Evolutionary conservation across 2,113 vertebrate species (phyloP), one percentile per base, ranked within the genome.

Genomic region (Pluvialis apricaria): DNA sequence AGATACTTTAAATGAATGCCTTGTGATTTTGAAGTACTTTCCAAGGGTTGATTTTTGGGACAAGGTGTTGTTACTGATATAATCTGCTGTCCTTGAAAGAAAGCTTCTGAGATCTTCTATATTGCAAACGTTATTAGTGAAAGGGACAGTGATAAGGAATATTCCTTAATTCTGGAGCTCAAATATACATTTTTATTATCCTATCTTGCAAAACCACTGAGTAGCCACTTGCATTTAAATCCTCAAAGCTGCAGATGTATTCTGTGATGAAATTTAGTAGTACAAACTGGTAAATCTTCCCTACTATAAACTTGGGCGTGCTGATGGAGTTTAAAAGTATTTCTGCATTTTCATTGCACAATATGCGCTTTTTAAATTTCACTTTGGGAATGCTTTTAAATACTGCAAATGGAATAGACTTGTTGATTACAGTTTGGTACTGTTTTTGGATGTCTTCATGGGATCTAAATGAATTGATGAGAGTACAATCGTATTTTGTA

Each of bases 401-500:
- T 66, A 29, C 17, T 77, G 12, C 11, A 42, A 57, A 7, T 55
- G 10, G 32, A 71, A 19, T 45, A 75, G 68, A 15, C 28, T 17
- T 86, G 34, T 55, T 83, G 38, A n/a, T 92, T 84, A n/a, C 4
- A 20, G 8, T 64, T 80, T 80, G 15, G 64, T 80, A 34, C 22
- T 95, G 22, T 69, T 93, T 7, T 70, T 52, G 55, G 29, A 66
- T 60, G 28, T 68, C 26, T 38, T 72, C 29, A 36, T 55, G 28
- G 21, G 5, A 14, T 68, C 29, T 75, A 49, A 92, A 24, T 15
- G 13, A 66, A 49, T 82, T 57, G 34, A 34, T 31, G 36, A 72
- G 51, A 60, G 10, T 49, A 40, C 36, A 58, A 0, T 62, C 0
- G 0, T 44, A 6, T 44, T 66, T 58, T 68, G 12, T 76, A 9